Base-by-base conservation (phyloP, 2,797 vertebrate species). In the Poeciliopsis presidionis region DNA sequence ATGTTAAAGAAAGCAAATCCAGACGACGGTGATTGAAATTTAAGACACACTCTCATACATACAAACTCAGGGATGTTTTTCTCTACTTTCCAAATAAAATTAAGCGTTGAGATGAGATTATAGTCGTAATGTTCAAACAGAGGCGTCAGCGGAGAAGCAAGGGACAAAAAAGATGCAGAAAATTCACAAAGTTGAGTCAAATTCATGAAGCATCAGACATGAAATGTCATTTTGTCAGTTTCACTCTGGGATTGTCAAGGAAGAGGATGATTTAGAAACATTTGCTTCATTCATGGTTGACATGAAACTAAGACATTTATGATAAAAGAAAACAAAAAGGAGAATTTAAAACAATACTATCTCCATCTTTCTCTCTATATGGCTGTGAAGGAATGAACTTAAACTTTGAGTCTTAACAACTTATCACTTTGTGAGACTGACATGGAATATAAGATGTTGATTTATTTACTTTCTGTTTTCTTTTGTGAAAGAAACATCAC, bases 21-120 rank as follows among this genome's bases (percentile, higher is more conserved):
- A 87, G 84, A 91, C 73, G 28, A 80, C 88, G 87, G 89, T 93
- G 93, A 93, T 93, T 92, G 94, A 87, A 91, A 89, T 89, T 92
- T 90, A 88, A 88, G 83, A 89, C 30, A 80, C 41, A 74, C 39
- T 63, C 78, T 76, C 46, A 84, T 77, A 82, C 41, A 70, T 71
- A 3, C 6, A 91, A 89, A 88, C 53, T 91, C 80, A 90, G 77
- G 90, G 88, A 91, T 88, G 67, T 93, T 84, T 83, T 88, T 88
- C 81, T 25, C 79, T 83, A 87, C 85, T 76, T 77, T 81, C 69
- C 90, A 88, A 90, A 90, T 94, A 90, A 90, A 90, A 91, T 86
- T 88, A 88, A 88, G 65, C 46, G 51, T 65, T 73, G 59, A 84
- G 75, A 81, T 78, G 81, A 81, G 75, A 81, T 78, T 20, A 74